Base-by-base conservation (phyloP, 1,140 invertebrate species). In the Macrostomum lignano region DNA sequence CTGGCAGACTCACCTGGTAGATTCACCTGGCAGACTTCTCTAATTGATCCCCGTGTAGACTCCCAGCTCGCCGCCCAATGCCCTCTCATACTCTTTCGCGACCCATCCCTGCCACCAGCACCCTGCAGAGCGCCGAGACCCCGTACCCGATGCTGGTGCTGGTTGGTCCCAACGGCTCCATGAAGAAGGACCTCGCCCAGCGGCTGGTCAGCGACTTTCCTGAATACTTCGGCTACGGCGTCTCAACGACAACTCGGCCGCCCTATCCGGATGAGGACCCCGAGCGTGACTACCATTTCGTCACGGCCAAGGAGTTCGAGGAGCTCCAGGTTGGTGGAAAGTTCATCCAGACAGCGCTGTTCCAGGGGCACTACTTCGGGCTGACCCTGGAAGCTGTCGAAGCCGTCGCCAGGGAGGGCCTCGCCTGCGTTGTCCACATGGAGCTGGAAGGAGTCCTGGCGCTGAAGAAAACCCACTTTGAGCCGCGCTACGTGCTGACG, bases 211-310 rank as follows among this genome's bases (percentile, higher is more conserved):
- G 55, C 11, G 51, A 58, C 35, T 57, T 55, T 39, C 40, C 46
- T 6, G 51, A 58, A 39, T 55, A 53, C 32, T 57, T 58, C 47
- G 52, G 52, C 17, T 55, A 50, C 44, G 49, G 49, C 51, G 54
- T 22, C 7, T 44, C 44, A n/a, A 48, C 52, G 33, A 58, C 52
- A 7, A 55, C 53, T 22, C 41, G 48, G 26, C 38, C 37, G 26
- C 42, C 45, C 23, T 34, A 42, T 21, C 30, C 41, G 29, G 46
- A 51, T 25, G 51, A 56, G 36, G 42, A 38, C 9, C 25, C 40
- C 23, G 4, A 14, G 9, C 15, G 26, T 28, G 26, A 28, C 15
- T 28, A n/a, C n/a, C n/a, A 28, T 28, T n/a, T n/a, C n/a, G n/a
- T n/a, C n/a, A n/a, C n/a, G n/a, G n/a, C n/a, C n/a, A n/a, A n/a